Evolutionary conservation across 2,888 invertebrate species (phyloP).

Genomic region (Slavum lentiscoides): DNA sequence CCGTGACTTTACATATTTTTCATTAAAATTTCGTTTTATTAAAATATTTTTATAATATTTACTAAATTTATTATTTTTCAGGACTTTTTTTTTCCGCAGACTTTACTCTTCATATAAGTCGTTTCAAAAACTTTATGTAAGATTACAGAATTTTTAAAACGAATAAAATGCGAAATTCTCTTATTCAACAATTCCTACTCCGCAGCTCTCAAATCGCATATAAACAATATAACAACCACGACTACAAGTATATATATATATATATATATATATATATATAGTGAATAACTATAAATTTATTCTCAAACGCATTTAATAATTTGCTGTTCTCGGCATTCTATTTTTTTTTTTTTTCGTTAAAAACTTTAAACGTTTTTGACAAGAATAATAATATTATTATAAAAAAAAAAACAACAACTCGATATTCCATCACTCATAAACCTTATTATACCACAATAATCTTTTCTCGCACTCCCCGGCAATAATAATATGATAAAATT

Average conservation of each 20-base stretch:
- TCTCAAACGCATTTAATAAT: neutral
- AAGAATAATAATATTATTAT: neutral
- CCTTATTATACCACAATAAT: slow-evolving; percentile 3
- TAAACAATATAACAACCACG: neutral
- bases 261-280: too few relatives aligned
- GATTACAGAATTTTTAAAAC: neutral
- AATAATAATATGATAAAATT: neutral
- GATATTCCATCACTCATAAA: neutral
- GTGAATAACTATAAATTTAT: neutral
- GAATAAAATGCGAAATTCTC: neutral
- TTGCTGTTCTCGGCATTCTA: neutral
- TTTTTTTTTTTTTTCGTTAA: neutral
- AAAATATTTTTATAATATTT: too few relatives aligned
- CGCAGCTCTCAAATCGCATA: neutral
- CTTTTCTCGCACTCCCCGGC: neutral
- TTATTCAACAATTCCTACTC: too few relatives aligned
- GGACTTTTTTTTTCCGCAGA: too few relatives aligned
- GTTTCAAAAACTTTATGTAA: neutral
- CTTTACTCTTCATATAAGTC: too few relatives aligned
- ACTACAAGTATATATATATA: too few relatives aligned
- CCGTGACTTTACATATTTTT: too few relatives aligned
- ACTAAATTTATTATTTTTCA: too few relatives aligned
- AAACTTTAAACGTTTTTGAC: neutral
- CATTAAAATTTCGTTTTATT: too few relatives aligned
- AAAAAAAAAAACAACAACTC: neutral